phyloP scores from a whole-genome alignment of 2,797 vertebrate species.

The Cephalopachus bancanus region DNA sequence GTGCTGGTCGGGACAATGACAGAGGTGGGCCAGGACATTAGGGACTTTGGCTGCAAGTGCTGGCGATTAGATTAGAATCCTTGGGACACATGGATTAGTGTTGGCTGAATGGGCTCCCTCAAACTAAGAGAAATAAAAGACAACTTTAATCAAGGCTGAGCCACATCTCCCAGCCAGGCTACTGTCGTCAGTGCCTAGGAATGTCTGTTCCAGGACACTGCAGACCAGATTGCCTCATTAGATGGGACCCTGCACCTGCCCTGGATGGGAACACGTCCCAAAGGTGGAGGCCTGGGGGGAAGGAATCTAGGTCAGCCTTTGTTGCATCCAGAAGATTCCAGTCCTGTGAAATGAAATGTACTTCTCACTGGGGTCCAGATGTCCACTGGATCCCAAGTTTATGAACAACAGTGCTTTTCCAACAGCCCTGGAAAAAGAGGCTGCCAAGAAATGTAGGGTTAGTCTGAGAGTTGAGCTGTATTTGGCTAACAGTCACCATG shows the following conservation, averaged over 20 bases:
- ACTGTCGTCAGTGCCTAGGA: constrained; percentile 54
- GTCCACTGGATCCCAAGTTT: neutral
- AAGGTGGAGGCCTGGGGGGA: neutral
- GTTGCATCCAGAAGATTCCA: neutral
- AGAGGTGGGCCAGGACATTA: constrained; percentile 31
- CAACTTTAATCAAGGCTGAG: constrained; percentile 71
- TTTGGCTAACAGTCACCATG: neutral
- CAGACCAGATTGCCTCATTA: neutral
- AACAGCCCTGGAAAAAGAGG: neutral
- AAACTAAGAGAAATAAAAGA: constrained; percentile 72
- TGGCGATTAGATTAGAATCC: constrained; percentile 56
- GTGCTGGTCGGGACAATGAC: constrained; percentile 63
- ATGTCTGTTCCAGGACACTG: constrained; percentile 59
- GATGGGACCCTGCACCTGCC: neutral
- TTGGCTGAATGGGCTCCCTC: constrained; percentile 39
- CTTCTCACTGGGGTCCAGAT: neutral
- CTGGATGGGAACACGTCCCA: neutral
- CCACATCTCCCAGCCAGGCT: constrained; percentile 45
- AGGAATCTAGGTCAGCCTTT: constrained; percentile 33
- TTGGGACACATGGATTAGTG: constrained; percentile 64
- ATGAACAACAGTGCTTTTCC: neutral
- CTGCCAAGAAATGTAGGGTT: neutral
- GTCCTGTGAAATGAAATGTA: neutral
- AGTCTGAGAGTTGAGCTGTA: neutral
- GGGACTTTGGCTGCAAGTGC: constrained; percentile 50